Evolutionary conservation across 2,797 vertebrate genomes (phyloP).

Genomic region (Anolis apletophallus): DNA sequence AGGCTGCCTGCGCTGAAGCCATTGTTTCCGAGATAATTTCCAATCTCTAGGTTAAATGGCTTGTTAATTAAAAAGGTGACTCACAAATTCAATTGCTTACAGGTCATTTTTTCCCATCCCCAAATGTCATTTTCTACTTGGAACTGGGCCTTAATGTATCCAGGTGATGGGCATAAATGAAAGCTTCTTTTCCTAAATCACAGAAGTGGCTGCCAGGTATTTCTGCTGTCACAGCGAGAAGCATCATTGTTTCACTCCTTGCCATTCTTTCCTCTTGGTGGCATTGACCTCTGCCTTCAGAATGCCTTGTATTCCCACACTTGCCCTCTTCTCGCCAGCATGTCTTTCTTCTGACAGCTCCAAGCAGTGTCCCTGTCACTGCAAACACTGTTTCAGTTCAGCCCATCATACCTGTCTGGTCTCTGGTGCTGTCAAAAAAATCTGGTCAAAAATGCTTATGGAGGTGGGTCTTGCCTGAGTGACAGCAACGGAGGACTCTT

Average conservation of each 20-base stretch:
- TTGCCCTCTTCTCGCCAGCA: neutral
- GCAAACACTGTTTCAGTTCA: constrained; percentile 45
- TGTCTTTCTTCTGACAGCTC: constrained; percentile 7
- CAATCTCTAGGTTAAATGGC: constrained; percentile 83
- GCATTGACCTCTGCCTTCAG: neutral
- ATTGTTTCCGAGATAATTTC: constrained; percentile 79
- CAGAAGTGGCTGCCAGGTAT: constrained; percentile 27
- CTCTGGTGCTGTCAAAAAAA: constrained; percentile 30
- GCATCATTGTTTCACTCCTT: constrained; percentile 48
- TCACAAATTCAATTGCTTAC: constrained; percentile 77
- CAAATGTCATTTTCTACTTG: constrained; percentile 74
- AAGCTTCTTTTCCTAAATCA: constrained; percentile 51
- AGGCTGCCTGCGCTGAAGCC: constrained; percentile 70
- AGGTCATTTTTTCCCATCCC: constrained; percentile 69
- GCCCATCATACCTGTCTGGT: constrained; percentile 24
- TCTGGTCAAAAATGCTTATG: constrained; percentile 16
- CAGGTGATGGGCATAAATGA: constrained; percentile 59
- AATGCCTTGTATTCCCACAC: neutral
- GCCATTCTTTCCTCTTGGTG: neutral
- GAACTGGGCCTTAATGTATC: constrained; percentile 64
- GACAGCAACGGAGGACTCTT: constrained; percentile 56
- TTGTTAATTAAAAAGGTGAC: constrained; percentile 83
- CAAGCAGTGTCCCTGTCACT: constrained; percentile 35
- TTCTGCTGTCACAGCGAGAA: constrained; percentile 33
- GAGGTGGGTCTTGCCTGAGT: constrained; percentile 53